phyloP scores from a whole-genome alignment of 2,113 vertebrate species.

The Cranoglanis bouderius region DNA sequence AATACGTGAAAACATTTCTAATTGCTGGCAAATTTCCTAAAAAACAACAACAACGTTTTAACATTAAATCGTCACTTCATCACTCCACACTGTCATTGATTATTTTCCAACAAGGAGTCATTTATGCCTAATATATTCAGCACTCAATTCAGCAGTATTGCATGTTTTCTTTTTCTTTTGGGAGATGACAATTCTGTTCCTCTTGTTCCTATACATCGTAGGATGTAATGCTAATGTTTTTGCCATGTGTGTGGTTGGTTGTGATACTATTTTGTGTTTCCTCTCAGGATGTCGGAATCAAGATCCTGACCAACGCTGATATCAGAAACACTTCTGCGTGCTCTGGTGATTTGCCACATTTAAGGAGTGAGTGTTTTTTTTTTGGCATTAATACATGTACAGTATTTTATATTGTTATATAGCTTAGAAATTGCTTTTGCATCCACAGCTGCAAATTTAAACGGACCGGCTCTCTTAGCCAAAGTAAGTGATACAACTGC shows the following conservation, averaged over 20 bases:
- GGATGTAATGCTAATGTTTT: background rate
- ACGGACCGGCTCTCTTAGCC: rapidly evolving
- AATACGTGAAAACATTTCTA: no score
- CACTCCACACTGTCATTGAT: background rate
- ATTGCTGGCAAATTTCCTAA: no score
- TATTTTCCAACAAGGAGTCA: background rate
- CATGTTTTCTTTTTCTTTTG: no score
- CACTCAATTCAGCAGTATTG: background rate
- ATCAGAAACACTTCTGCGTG: slow-evolving; percentile 60
- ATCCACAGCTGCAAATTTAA: rapidly evolving
- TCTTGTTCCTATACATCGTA: background rate
- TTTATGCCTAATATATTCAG: background rate
- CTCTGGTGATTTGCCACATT: background rate
- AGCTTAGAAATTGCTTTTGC: no score
- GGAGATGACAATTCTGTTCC: background rate
- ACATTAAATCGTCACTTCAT: no score
- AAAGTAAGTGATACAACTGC: rapidly evolving
- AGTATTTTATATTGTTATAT: background rate
- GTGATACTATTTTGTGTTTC: background rate
- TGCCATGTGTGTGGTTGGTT: background rate
- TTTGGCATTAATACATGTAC: background rate
- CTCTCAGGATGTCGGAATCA: slow-evolving; percentile 66
- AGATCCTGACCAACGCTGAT: slow-evolving; percentile 67
- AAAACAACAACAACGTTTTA: no score
- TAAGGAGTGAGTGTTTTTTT: background rate